Percentiles rank a stretch among this genome's conserved stretches.
phyloP scores from a whole-genome alignment of 2,888 invertebrate species.

The Pachymerium ferrugineum region DNA sequence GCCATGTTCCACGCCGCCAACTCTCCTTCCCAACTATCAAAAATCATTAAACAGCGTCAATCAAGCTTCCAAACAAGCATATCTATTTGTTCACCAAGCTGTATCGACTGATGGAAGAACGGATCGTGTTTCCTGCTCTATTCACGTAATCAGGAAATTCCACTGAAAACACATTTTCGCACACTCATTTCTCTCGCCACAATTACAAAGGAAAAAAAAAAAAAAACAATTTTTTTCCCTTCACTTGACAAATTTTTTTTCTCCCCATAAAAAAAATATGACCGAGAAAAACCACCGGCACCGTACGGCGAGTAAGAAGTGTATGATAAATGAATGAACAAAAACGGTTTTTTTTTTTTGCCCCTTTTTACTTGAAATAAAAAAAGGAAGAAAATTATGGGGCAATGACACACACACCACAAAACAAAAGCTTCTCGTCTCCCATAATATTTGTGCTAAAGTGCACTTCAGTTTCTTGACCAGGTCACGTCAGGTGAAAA shows the following conservation, averaged over 20 bases:
- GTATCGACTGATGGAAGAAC: no score
- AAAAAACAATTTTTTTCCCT: neutral
- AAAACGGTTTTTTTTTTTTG: neutral
- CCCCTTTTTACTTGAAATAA: no score
- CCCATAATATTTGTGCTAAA: constrained; percentile 6
- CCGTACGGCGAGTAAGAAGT: neutral
- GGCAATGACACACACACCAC: constrained; percentile 3
- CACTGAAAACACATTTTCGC: neutral
- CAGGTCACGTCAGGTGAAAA: constrained; percentile 12
- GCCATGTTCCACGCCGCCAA: neutral
- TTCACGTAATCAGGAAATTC: neutral
- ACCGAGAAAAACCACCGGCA: neutral
- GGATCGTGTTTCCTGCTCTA: neutral
- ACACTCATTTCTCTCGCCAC: neutral
- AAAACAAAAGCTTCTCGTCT: constrained; percentile 17
- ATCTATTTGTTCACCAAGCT: neutral
- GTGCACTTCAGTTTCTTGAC: constrained; percentile 12
- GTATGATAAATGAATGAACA: neutral
- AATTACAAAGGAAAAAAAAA: neutral
- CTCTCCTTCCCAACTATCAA: no score
- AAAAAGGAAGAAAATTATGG: no score
- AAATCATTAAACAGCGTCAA: no score
- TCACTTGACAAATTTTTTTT: no score
- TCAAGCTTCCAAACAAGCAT: neutral
- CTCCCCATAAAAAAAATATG: no score